phyloP scores from a whole-genome alignment of 2,888 invertebrate genomes.

The Oeneis ivallda region DNA sequence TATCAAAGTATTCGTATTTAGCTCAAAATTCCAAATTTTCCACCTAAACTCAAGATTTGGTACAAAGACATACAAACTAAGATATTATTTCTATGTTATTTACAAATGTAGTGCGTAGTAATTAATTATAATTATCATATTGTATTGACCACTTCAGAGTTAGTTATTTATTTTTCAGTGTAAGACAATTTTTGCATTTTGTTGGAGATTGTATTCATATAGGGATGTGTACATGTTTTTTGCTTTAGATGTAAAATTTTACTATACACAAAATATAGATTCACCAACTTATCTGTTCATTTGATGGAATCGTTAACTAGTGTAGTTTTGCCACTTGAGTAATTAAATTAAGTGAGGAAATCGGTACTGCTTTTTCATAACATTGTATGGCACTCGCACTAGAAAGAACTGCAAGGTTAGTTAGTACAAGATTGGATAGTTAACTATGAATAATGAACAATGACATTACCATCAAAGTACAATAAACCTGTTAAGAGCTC shows the following conservation, averaged over 20 bases:
- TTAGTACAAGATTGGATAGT: too few species aligned
- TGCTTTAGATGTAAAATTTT: slow-evolving; percentile 57
- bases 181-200: slow-evolving; percentile 71
- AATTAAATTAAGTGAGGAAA: too few species aligned
- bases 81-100: slow-evolving; percentile 72
- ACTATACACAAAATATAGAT: slow-evolving; percentile 2
- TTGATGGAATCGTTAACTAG: too few species aligned
- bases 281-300: too few species aligned
- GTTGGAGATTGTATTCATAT: slow-evolving; percentile 64
- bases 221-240: slow-evolving; percentile 59
- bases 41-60: slow-evolving; percentile 66
- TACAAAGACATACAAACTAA: slow-evolving; percentile 79
- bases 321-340: too few species aligned
- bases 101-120: slow-evolving; percentile 63
- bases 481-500: too few species aligned
- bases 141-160: slow-evolving; percentile 48
- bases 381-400: too few species aligned
- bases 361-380: too few species aligned
- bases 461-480: too few species aligned
- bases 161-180: slow-evolving; percentile 63
- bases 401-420: too few species aligned
- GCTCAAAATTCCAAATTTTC: slow-evolving; percentile 54
- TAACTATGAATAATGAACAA: too few species aligned
- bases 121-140: slow-evolving; percentile 28
- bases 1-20: slow-evolving; percentile 42